These are phyloP conservation scores for Mayetiola destructor DNA, from an alignment of 2,888 invertebrate genomes.

Conservation along the genomic window DNA sequence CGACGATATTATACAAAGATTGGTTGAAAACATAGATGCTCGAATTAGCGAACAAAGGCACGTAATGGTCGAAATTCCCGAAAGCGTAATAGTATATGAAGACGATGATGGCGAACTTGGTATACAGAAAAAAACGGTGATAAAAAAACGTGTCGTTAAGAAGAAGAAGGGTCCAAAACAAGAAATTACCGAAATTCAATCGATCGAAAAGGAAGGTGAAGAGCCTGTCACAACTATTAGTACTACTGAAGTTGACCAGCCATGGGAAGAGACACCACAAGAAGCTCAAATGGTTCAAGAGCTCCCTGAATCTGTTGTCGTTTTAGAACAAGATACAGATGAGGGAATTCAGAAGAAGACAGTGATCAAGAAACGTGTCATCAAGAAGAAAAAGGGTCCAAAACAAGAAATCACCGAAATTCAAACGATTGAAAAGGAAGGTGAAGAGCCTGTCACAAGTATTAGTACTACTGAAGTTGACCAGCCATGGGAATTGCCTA, in stretches of 20 bases:
- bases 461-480: constrained; percentile 24
- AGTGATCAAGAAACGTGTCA: constrained; percentile 26
- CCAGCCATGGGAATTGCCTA: constrained; percentile 26
- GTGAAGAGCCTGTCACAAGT: constrained; percentile 29
- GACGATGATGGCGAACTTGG: constrained; percentile 27
- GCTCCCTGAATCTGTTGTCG: constrained; percentile 23
- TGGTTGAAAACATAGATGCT: constrained; percentile 19
- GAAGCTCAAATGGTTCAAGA: constrained; percentile 19
- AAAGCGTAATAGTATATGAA: constrained; percentile 26
- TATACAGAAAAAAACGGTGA: constrained; percentile 25
- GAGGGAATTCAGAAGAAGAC: constrained; percentile 25
- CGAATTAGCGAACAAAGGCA: constrained; percentile 21
- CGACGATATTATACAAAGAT: constrained; percentile 30
- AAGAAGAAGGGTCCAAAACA: constrained; percentile 25
- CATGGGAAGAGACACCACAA: constrained; percentile 22
- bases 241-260: constrained; percentile 22
- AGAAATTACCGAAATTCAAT: constrained; percentile 32
- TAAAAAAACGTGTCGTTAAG: constrained; percentile 29
- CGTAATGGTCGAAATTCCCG: constrained; percentile 21
- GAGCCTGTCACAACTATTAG: constrained; percentile 28
- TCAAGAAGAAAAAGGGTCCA: constrained; percentile 28
- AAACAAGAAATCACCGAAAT: constrained; percentile 33
- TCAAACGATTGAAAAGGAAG: constrained; percentile 31
- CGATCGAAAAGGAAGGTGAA: constrained; percentile 31
- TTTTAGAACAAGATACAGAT: constrained; percentile 26